Evolutionary conservation across 1,140 invertebrate species (phyloP).

Genomic region (Psilanteris sp.): DNA sequence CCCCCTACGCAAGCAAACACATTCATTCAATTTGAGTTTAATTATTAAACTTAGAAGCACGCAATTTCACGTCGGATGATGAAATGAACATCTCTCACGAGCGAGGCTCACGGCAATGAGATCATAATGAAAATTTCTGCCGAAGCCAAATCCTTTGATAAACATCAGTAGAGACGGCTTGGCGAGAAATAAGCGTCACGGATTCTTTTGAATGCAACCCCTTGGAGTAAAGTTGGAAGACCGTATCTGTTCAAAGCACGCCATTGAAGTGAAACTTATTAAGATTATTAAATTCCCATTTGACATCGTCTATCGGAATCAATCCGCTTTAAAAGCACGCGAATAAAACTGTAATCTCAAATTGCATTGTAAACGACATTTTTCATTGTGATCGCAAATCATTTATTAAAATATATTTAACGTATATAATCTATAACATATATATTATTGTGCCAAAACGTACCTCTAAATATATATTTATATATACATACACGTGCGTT

Average conservation of each 20-base stretch:
- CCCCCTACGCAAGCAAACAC: no score
- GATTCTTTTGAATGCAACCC: slow-evolving; percentile 55
- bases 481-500: no score
- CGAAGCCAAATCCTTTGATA: slow-evolving; percentile 45
- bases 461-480: no score
- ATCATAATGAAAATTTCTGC: slow-evolving; percentile 43
- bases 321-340: slow-evolving; percentile 22
- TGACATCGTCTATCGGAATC: slow-evolving; percentile 38
- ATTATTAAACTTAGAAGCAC: no score
- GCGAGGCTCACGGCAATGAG: slow-evolving; percentile 13
- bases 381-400: no score
- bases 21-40: not conserved
- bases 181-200: slow-evolving; percentile 36
- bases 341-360: not conserved
- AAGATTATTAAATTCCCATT: slow-evolving; percentile 53
- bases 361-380: no score
- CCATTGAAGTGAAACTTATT: slow-evolving; percentile 46
- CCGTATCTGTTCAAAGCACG: slow-evolving; percentile 38
- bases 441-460: no score
- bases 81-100: slow-evolving; percentile 38
- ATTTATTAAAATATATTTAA: no score
- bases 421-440: no score
- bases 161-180: slow-evolving; percentile 34
- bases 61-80: not conserved
- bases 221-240: slow-evolving; percentile 34